Evolutionary conservation across 2,113 vertebrate species (phyloP).

Genomic region (Rhinolophus ferrumequinum): DNA sequence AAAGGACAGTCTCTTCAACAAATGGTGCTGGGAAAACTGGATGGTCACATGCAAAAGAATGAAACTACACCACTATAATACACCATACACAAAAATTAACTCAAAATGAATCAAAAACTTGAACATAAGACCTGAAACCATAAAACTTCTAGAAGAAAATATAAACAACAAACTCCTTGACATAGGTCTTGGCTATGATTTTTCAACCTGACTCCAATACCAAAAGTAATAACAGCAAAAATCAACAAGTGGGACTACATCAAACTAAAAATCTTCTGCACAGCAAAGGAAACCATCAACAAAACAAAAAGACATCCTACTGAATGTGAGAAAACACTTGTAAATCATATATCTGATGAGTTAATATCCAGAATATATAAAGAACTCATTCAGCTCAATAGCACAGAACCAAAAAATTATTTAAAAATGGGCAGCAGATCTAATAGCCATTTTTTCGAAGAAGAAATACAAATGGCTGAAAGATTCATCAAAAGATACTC

Average conservation of each 20-base stretch:
- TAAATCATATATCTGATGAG: neutral
- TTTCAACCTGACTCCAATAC: neutral
- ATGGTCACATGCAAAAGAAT: too few relatives aligned
- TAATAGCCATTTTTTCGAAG: neutral
- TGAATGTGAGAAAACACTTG: neutral
- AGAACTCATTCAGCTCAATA: neutral
- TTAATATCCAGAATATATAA: neutral
- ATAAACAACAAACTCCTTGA: too few relatives aligned
- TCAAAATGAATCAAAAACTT: too few relatives aligned
- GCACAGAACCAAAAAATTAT: neutral
- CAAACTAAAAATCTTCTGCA: neutral
- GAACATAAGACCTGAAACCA: too few relatives aligned
- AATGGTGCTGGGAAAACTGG: too few relatives aligned
- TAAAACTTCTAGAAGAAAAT: too few relatives aligned
- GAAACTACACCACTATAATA: too few relatives aligned
- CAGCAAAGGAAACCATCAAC: neutral
- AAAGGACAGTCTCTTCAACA: too few relatives aligned
- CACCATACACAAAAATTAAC: too few relatives aligned
- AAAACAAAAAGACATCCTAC: neutral
- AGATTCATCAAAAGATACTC: neutral
- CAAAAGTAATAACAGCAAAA: neutral
- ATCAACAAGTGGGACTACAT: neutral
- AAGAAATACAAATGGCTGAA: neutral
- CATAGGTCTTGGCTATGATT: neutral
- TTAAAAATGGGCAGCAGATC: neutral